A percentile compares a stretch with the other conserved stretches of the same genome.
Conservation (phyloP, 2,797 vertebrate species). For the Argyrosomus regius region DNA sequence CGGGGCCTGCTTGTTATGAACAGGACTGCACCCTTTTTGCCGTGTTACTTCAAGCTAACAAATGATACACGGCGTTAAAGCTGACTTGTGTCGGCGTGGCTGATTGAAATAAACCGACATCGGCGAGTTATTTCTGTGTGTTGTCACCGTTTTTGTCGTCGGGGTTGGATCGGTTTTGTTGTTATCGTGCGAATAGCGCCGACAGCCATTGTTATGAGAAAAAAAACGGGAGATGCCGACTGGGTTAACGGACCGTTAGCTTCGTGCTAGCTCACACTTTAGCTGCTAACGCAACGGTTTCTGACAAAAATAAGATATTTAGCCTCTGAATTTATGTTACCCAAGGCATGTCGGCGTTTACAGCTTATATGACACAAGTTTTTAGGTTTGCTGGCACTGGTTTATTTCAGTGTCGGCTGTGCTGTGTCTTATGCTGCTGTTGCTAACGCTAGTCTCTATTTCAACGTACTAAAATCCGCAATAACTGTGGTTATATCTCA, state of each 20-base stretch:
- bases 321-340: not conserved
- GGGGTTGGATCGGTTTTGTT: constrained; percentile 68
- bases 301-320: not conserved
- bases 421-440: not conserved
- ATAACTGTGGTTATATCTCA: not conserved
- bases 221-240: constrained; percentile 72
- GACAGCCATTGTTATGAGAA: constrained; percentile 83
- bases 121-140: constrained; percentile 25
- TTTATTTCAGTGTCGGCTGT: not conserved
- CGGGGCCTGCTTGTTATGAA: constrained; percentile 83
- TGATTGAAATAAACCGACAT: not conserved
- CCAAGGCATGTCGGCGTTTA: not conserved
- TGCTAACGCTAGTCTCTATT: not conserved
- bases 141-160: constrained; percentile 67
- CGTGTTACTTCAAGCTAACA: constrained; percentile 50
- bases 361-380: not conserved
- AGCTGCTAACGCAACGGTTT: constrained; percentile 22
- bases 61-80: constrained; percentile 24
- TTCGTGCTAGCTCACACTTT: constrained; percentile 50
- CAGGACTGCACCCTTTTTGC: constrained; percentile 82
- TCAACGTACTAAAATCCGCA: not conserved
- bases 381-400: not conserved
- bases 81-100: not conserved
- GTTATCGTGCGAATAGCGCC: constrained; percentile 72
- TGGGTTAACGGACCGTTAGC: constrained; percentile 67